These are phyloP conservation scores for Cacatua alba DNA, from an alignment of 2,113 vertebrate genomes.

Conservation along the genomic window DNA sequence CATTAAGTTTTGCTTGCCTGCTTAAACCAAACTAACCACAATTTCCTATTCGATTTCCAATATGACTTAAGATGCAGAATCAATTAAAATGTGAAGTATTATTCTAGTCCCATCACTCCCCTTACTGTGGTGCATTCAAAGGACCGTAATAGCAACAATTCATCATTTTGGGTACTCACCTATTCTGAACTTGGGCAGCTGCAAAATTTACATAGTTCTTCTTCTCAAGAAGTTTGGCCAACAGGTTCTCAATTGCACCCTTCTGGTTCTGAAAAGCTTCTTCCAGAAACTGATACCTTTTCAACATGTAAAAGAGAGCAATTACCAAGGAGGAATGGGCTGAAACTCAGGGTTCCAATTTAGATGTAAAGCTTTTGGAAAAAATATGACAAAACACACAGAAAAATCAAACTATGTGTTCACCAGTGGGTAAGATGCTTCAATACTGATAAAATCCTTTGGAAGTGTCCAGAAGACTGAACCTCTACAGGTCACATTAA, in stretches of 20 bases:
- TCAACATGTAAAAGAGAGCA: neutral
- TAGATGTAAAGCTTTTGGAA: neutral
- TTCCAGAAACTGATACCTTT: slow-evolving; percentile 97
- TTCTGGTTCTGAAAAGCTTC: slow-evolving; percentile 99
- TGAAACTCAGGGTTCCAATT: neutral
- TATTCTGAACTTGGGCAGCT: slow-evolving; percentile 93
- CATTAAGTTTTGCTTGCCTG: neutral
- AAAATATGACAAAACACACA: neutral
- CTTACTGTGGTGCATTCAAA: neutral
- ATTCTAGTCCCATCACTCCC: neutral
- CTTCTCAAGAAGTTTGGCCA: slow-evolving; percentile 95
- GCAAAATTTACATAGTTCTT: slow-evolving; percentile 96
- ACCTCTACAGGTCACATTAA: neutral
- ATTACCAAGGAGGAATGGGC: neutral
- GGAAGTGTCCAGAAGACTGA: neutral
- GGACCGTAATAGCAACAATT: neutral
- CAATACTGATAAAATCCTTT: neutral
- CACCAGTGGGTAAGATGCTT: neutral
- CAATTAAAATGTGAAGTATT: neutral
- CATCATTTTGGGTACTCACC: slow-evolving; percentile 73
- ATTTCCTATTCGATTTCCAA: neutral
- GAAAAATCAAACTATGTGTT: neutral
- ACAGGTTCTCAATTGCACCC: slow-evolving; percentile 89
- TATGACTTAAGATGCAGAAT: neutral
- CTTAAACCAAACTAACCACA: neutral